A percentile compares a stretch with the other conserved stretches of the same genome.
Conservation (phyloP, 2,113 vertebrate species). For the Puntigrus tetrazona region DNA sequence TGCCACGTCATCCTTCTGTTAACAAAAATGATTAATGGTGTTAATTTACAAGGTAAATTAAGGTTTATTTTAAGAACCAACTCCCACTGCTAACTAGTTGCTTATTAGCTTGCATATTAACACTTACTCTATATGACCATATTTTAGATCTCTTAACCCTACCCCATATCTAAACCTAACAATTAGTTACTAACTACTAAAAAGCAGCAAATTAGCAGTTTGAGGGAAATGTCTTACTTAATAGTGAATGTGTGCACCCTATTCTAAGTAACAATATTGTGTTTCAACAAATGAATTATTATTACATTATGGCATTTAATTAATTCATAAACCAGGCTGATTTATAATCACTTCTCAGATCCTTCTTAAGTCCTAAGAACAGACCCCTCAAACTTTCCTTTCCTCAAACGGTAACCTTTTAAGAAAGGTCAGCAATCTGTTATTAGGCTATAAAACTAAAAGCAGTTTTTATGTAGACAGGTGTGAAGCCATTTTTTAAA, state of each 20-base stretch:
- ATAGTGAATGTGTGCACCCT: no score
- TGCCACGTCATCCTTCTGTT: no score
- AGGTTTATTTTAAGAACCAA: no score
- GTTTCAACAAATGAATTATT: neutral
- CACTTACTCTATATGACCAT: no score
- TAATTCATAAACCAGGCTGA: neutral
- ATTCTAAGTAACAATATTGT: neutral
- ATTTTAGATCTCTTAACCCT: no score
- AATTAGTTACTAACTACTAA: no score
- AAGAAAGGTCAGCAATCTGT: slow-evolving; percentile 20
- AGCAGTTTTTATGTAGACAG: neutral
- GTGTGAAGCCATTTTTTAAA: slow-evolving; percentile 29
- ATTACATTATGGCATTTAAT: neutral
- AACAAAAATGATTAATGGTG: neutral
- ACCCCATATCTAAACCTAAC: no score
- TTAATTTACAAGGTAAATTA: neutral
- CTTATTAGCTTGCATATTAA: no score
- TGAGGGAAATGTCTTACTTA: no score
- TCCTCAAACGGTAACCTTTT: neutral
- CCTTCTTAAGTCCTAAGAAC: neutral
- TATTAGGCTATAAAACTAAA: slow-evolving; percentile 25
- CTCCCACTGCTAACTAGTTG: no score
- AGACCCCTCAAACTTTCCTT: neutral
- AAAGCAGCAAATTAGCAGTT: no score
- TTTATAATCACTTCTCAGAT: neutral